Evolutionary conservation across 2,888 invertebrate genomes (phyloP), one percentile per base, ranked within the genome.

Genomic region (Trichacis sp.): DNA sequence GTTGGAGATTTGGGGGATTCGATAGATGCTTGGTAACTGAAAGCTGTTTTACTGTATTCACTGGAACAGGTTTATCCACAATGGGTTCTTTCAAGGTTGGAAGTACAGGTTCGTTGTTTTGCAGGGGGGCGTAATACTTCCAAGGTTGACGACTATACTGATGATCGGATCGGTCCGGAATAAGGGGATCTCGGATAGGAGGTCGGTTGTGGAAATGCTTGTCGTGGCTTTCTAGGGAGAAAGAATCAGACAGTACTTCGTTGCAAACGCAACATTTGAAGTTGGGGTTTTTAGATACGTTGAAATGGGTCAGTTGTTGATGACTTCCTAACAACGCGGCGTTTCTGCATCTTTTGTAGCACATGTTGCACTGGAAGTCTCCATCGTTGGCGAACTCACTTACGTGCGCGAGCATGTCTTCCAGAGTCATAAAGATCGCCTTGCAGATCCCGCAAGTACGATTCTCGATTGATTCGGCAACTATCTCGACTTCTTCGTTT

Each of bases 331-430:
- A 36, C 4, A 68, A 15, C 0, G 1, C 2, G 11, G 53, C n/a
- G 9, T 53, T 47, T 20, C 63, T 53, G 19, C 61, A 68, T 8
- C 64, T 51, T 33, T 55, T 68, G 38, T 57, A 58, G 14, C 68
- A 68, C 57, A 61, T 58, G 47, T 64, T 60, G 17, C 68, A 68
- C 12, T 64, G 68, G 42, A 58, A 61, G 1, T 58, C 40, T 1
- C 68, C 68, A 20, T 68, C 68, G n/a, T 64, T 63, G 1, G 64
- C 51, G 15, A 64, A 68, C 24, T 68, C 68, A 45, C 64, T 51
- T 17, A 53, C 42, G 46, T 68, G 68, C 12, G 43, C 9, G 3
- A 48, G 9, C 15, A 64, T 19, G 3, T 30, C 20, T 8, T 54
- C 54, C 1, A 64, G 1, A 3, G 63, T 51, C 14, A 47, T 17